Evolutionary conservation across 2,888 invertebrate species (phyloP).

Genomic region (Danaus chrysippus): DNA sequence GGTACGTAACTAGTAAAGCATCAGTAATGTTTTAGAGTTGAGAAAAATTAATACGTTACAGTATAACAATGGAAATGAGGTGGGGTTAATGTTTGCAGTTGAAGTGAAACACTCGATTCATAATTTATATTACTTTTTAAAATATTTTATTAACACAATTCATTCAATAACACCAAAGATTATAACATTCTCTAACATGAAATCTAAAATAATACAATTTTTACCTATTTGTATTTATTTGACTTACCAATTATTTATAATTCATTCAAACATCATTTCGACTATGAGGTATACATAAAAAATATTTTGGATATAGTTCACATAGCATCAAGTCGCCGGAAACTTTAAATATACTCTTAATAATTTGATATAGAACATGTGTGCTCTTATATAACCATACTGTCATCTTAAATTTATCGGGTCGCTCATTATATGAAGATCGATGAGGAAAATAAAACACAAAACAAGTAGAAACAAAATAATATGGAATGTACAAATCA

Average conservation of each 20-base stretch:
- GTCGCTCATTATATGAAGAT: conserved; percentile 52
- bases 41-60: background rate
- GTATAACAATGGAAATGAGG: background rate
- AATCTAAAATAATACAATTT: conserved; percentile 78
- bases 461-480: conserved; percentile 81
- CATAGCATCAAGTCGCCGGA: conserved; percentile 65
- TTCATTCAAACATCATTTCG: conserved; percentile 77
- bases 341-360: conserved; percentile 50
- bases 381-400: conserved; percentile 62
- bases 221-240: conserved; percentile 64
- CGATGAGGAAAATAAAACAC: conserved; percentile 73
- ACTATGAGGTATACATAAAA: conserved; percentile 78
- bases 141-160: conserved; percentile 81
- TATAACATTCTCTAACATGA: conserved; percentile 80
- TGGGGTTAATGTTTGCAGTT: conserved; percentile 30
- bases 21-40: too few species aligned
- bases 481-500: conserved; percentile 91
- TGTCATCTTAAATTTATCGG: conserved; percentile 51
- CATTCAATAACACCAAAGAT: conserved; percentile 81
- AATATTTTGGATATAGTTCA: conserved; percentile 69
- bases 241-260: conserved; percentile 72
- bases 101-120: conserved; percentile 63
- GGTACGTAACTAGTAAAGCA: too few species aligned
- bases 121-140: conserved; percentile 76
- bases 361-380: conserved; percentile 56